Percentiles rank a stretch among this genome's conserved stretches.
Conservation (phyloP, 2,888 invertebrate genomes). For the Pterostichus niger region DNA sequence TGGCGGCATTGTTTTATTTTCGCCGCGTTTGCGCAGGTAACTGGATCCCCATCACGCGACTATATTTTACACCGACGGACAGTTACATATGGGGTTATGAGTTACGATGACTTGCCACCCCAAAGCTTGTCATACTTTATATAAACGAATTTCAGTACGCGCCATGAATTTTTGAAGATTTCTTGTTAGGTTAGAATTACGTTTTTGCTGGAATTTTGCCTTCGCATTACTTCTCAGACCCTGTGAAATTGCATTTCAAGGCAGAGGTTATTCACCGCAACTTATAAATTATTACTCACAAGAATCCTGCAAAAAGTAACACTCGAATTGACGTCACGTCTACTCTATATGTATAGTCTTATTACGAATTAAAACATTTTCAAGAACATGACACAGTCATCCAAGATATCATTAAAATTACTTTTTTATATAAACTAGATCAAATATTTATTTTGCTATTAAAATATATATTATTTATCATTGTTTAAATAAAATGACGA, state of each 20-base stretch:
- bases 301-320: conserved; percentile 31
- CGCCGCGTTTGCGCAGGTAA: conserved; percentile 59
- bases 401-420: no score
- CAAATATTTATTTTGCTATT: no score
- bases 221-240: conserved; percentile 31
- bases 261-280: conserved; percentile 42
- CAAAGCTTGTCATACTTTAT: conserved; percentile 56
- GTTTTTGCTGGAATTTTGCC: conserved; percentile 48
- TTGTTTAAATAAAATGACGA: no score
- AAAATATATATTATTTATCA: no score
- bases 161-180: conserved; percentile 61
- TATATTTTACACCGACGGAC: conserved; percentile 55
- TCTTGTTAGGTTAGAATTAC: conserved; percentile 58
- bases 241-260: conserved; percentile 49
- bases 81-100: conserved; percentile 60
- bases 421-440: no score
- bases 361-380: no score
- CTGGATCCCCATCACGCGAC: conserved; percentile 59
- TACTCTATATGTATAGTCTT: background rate
- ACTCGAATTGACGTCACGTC: conserved; percentile 4
- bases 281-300: conserved; percentile 50
- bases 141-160: conserved; percentile 59
- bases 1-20: conserved; percentile 60
- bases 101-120: conserved; percentile 59
- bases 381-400: no score